These are phyloP conservation scores for Odontomachus brunneus DNA, from an alignment of 1,140 invertebrate species.

Conservation along the genomic window DNA sequence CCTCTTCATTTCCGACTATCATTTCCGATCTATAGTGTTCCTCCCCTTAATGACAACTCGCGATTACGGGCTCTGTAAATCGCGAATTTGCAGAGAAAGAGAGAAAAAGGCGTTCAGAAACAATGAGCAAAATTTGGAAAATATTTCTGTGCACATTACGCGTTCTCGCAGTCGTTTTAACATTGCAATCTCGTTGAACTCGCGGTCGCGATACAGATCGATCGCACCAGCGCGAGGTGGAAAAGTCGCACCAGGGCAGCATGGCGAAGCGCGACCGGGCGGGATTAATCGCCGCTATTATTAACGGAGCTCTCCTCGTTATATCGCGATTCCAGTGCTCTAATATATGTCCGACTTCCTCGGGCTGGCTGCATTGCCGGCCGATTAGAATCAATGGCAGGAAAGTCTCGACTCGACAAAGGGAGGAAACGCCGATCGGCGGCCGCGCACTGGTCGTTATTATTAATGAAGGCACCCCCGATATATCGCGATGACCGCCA, in stretches of 20 bases:
- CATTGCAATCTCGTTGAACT: too few relatives aligned
- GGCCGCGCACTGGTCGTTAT: conserved; percentile 6
- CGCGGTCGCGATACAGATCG: not conserved
- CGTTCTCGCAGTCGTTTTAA: too few relatives aligned
- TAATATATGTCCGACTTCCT: conserved; percentile 34
- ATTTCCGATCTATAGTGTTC: too few relatives aligned
- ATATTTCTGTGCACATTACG: too few relatives aligned
- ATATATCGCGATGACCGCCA: conserved; percentile 73
- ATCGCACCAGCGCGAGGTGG: conserved; percentile 24
- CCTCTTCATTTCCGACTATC: too few relatives aligned
- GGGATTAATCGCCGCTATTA: conserved; percentile 53
- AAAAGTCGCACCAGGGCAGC: conserved; percentile 13
- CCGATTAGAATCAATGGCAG: conserved; percentile 47
- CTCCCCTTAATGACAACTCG: too few relatives aligned
- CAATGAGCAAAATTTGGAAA: not conserved
- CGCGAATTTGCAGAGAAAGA: not conserved
- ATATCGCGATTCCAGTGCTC: conserved; percentile 50
- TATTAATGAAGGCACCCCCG: conserved; percentile 50
- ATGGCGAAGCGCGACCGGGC: not conserved
- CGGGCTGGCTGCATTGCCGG: not conserved
- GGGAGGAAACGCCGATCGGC: conserved; percentile 49
- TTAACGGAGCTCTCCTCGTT: conserved; percentile 34
- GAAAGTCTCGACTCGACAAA: conserved; percentile 41
- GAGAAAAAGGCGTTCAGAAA: conserved; percentile 7
- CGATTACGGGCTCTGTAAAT: not conserved